Evolutionary conservation across 2,797 vertebrate species (phyloP), one percentile per base, ranked within the genome.

Genomic region (Acomys russatus): DNA sequence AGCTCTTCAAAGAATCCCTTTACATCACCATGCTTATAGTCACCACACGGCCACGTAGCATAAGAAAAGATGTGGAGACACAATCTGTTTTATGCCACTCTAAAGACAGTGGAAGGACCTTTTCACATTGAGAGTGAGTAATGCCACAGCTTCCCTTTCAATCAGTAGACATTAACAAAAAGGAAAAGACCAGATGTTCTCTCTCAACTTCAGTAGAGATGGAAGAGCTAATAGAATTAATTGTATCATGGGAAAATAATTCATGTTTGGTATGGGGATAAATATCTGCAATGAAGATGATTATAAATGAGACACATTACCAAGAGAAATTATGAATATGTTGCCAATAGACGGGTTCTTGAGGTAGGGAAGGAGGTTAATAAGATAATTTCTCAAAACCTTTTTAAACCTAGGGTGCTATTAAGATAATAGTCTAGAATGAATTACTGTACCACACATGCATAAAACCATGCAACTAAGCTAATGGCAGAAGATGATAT

Each of bases 351-450:
- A 71, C 20, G 59, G 77, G 44, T 74, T 93, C 71, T 92, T 56
- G 80, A 94, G 56, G 71, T 56, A 89, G 10, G 22, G 33, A 94
- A 20, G 59, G 44, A 82, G n/a, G 30, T 44, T 73, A 91, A 59
- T 71, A 94, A 96, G 44, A 86, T 71, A 82, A 95, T 84, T 38
- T 88, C 91, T 96, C 89, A 94, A 88, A 97, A 92, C 38, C 49
- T 74, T 76, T 88, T 49, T 68, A 91, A 93, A 23, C 49, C 79
- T 85, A 30, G 86, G 49, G 63, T 83, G 11, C 80, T 92, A 87
- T 94, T 90, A 95, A 94, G 90, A 90, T 83, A 84, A 96, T 94
- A 63, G 44, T 63, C 96, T 87, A 85, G 77, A 96, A 91, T 94
- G 91, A 86, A 64, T 96, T 94, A 94, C 59, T 59, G 54, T 44